Base-by-base conservation (phyloP, 53 echinoderm and acorn worm species). In the Mesocentrotus franciscanus region DNA sequence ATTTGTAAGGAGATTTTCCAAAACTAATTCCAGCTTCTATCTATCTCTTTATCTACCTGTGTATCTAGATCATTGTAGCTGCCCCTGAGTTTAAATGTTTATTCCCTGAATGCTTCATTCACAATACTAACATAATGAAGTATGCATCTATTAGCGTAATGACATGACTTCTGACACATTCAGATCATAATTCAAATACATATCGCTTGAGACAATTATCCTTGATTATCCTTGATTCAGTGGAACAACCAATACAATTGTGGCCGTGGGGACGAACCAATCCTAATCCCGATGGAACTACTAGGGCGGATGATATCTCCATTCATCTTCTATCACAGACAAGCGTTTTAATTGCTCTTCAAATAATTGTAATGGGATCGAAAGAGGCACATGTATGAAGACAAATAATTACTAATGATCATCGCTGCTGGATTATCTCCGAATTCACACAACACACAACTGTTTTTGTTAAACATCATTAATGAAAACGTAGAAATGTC, bases 301-400 rank as follows among this genome's bases (percentile, higher is more conserved):
- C 32, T 33, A 76, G 76, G 27, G 12, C 27, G 15, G 76, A 30
- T 76, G 33, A 9, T 20, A 84, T 42, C 22, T 22, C 8, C 18
- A n/a, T 9, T 84, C 17, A 84, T 78, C 27, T 30, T 78, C 78
- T 34, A 27, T 49, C 55, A 18, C 39, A 42, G 49, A 49, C 84
- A 24, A 84, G 18, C 39, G 55, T 49, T 84, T 81, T 81, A 36
- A 84, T 84, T 84, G 84, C 84, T 84, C 84, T 55, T 84, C 84
- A 84, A 84, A 84, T 84, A 84, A 84, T 55, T 49, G 42, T 49
- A 84, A 84, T 84, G 84, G 84, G 13, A 84, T 84, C 17, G 55
- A 22, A 42, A 9, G 42, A 9, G 84, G 42, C 55, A 55, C 18
- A 20, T 14, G 84, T 55, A 10, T 22, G 84, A 49, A 9, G 42